phyloP scores from a whole-genome alignment of 2,113 vertebrate species.

The Myocastor coypus region DNA sequence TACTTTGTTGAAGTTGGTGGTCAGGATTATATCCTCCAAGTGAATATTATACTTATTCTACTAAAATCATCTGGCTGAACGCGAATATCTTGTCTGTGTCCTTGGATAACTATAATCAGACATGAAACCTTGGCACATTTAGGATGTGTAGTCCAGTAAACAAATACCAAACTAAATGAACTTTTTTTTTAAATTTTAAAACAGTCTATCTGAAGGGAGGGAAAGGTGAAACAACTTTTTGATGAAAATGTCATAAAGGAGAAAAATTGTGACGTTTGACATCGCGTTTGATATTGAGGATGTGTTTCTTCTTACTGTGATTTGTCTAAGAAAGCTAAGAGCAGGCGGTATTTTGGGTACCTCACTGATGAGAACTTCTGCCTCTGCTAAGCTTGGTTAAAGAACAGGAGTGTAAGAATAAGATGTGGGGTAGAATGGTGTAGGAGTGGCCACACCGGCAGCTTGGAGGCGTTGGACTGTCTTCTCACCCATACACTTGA shows the following conservation, averaged over 20 bases:
- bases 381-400: background rate
- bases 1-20: conserved; percentile 51
- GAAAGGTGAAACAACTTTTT: background rate
- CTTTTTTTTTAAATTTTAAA: conserved; percentile 17
- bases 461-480: background rate
- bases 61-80: conserved; percentile 36
- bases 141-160: background rate
- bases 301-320: background rate
- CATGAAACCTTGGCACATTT: background rate
- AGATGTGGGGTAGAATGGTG: background rate
- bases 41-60: background rate
- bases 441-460: background rate
- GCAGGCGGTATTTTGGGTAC: background rate
- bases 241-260: background rate
- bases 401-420: background rate
- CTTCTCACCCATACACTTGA: background rate
- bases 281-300: background rate
- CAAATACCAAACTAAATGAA: conserved; percentile 24
- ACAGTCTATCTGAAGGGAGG: background rate
- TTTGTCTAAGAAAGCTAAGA: background rate
- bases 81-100: background rate
- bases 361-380: background rate
- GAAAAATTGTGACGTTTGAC: background rate
- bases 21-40: background rate
- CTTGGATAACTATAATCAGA: background rate